Percentiles rank a stretch among this genome's conserved stretches.
Conservation (phyloP, 2,888 invertebrate genomes). For the Drosophila pseudotakahashii region DNA sequence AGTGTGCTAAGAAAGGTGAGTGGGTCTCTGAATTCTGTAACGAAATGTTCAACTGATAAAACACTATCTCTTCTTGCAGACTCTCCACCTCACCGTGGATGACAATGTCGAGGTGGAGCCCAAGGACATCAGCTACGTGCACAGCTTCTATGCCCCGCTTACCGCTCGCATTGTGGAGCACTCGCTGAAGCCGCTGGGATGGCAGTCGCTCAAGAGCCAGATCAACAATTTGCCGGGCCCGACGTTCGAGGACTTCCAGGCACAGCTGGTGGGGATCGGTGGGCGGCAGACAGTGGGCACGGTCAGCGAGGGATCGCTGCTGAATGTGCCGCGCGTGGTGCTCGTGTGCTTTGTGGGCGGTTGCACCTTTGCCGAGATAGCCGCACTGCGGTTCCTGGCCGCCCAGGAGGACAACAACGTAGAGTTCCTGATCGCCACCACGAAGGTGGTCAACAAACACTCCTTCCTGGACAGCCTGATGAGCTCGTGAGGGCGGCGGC, state of each 20-base stretch:
- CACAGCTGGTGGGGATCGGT: slow-evolving; percentile 86
- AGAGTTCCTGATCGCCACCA: slow-evolving; percentile 95
- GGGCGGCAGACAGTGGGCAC: slow-evolving; percentile 86
- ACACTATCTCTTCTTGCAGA: slow-evolving; percentile 82
- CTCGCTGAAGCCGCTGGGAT: slow-evolving; percentile 90
- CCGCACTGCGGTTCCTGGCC: slow-evolving; percentile 89
- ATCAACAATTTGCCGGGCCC: slow-evolving; percentile 91
- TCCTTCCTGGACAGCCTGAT: slow-evolving; percentile 92
- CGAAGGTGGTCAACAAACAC: slow-evolving; percentile 95
- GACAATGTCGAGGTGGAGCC: slow-evolving; percentile 93
- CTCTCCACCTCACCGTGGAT: slow-evolving; percentile 93
- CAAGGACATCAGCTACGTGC: slow-evolving; percentile 95
- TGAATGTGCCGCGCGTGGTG: slow-evolving; percentile 86
- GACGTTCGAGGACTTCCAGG: slow-evolving; percentile 88
- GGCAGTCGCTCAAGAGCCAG: slow-evolving; percentile 92
- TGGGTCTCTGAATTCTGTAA: too few species aligned
- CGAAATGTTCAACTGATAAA: too few species aligned
- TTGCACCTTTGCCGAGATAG: slow-evolving; percentile 97
- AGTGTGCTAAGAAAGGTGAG: slow-evolving; percentile 90
- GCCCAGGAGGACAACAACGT: slow-evolving; percentile 92
- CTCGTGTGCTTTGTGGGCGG: slow-evolving; percentile 98
- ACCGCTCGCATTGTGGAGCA: slow-evolving; percentile 94
- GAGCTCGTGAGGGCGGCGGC: slow-evolving; percentile 64
- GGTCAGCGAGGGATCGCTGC: slow-evolving; percentile 86
- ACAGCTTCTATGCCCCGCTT: slow-evolving; percentile 96